These are phyloP conservation scores for Orthochromis malagaraziensis DNA, from an alignment of 2,113 vertebrate species.

Conservation along the genomic window DNA sequence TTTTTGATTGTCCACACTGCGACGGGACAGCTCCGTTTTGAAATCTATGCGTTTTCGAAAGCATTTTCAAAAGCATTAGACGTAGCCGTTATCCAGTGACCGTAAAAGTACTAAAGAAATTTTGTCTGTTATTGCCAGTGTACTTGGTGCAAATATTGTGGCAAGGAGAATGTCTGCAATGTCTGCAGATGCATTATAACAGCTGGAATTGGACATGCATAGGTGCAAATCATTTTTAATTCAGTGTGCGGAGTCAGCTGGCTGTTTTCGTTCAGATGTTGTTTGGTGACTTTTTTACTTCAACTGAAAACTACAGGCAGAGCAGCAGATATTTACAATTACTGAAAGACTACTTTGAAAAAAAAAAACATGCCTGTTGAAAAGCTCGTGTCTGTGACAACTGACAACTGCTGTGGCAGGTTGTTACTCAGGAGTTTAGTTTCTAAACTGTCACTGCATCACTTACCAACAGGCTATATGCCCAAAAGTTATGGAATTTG, in stretches of 20 bases:
- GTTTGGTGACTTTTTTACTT: neutral
- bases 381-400: neutral
- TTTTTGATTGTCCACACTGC: neutral
- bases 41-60: neutral
- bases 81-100: neutral
- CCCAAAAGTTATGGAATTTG: neutral
- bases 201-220: neutral
- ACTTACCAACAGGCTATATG: neutral
- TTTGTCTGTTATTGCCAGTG: neutral
- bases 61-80: too few species aligned
- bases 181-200: neutral
- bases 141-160: neutral
- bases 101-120: neutral
- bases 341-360: neutral
- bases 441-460: neutral
- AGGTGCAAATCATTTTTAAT: neutral
- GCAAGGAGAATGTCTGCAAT: neutral
- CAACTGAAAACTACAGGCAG: neutral
- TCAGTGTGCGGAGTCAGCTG: neutral
- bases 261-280: neutral
- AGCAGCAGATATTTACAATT: neutral
- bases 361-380: neutral
- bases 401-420: neutral
- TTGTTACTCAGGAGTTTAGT: neutral
- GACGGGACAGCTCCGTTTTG: neutral